These are phyloP conservation scores for Wasmannia auropunctata DNA, from an alignment of 1,140 invertebrate species.

Conservation along the genomic window DNA sequence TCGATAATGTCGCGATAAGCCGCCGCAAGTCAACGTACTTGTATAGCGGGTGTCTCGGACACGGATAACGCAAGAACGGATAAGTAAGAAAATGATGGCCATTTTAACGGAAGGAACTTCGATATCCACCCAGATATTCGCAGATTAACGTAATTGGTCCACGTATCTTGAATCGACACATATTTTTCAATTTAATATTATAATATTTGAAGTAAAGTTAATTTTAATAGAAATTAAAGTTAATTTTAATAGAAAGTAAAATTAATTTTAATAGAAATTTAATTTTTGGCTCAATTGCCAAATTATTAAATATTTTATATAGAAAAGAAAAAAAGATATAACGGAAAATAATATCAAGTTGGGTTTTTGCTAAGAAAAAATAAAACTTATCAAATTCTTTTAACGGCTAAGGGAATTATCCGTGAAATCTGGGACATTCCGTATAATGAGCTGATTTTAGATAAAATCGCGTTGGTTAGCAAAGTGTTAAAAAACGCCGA, in stretches of 20 bases:
- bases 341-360: not conserved
- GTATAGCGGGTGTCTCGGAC: not conserved
- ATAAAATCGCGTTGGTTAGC: constrained; percentile 9
- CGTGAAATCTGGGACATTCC: not conserved
- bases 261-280: not conserved
- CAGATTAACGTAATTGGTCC: not conserved
- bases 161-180: not conserved
- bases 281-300: not conserved
- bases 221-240: not conserved
- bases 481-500: constrained; percentile 8
- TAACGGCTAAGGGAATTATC: not conserved
- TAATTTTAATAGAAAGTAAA: too few relatives aligned
- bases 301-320: too few relatives aligned
- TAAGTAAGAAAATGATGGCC: not conserved
- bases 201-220: not conserved
- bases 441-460: constrained; percentile 13
- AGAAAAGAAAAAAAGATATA: not conserved
- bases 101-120: not conserved
- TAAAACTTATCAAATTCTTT: not conserved
- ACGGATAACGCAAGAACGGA: not conserved
- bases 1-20: constrained; percentile 35
- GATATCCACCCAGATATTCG: not conserved
- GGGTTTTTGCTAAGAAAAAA: not conserved
- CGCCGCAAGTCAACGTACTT: constrained; percentile 13
- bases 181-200: not conserved